Base-by-base conservation (phyloP, 2,888 invertebrate species). In the Argyra leucocephala region DNA sequence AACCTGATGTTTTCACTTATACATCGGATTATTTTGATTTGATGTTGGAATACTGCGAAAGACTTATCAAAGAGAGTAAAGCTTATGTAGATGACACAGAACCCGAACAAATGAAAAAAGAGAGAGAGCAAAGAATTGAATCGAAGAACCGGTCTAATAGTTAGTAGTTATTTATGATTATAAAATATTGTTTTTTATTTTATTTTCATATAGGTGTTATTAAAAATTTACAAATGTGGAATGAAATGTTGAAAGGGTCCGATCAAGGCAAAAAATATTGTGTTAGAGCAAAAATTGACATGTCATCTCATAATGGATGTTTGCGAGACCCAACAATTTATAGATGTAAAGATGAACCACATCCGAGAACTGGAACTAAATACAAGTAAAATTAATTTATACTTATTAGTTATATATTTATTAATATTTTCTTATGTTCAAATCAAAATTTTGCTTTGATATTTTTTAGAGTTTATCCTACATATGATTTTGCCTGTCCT, bases 401-500 rank as follows among this genome's bases (percentile, higher is more conserved):
- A 48, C 37, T 24, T 18, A 57, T 59, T 37, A 63, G 57, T 37
- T 60, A 21, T 58, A n/a, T 22, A 23, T 58, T 23, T 64, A 36
- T 12, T 57, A 22, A 37, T 21, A 5, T 22, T 26, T n/a, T n/a
- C n/a, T n/a, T n/a, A 22, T 62, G 22, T 48, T 63, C n/a, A n/a
- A n/a, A n/a, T n/a, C n/a, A n/a, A n/a, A n/a, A n/a, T n/a, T n/a
- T n/a, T 64, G 60, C 23, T 61, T n/a, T 60, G 3, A 65, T 24
- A 58, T 70, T 69, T 79, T 80, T 22, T 78, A 96, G 96, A 75
- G 97, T 96, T 0, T 99, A 99, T 80, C 99, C 99, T 23, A 99
- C 99, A 0, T 99, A 99, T 76, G 99, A 99, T 82, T 99, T 99
- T 82, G 97, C 99, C 1, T 99, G 99, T 76, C 99, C 99, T 0